A percentile compares a stretch with the other conserved stretches of the same genome.
Evolutionary conservation across 2,113 vertebrate genomes (phyloP).

Genomic region (Nibea albiflora): DNA sequence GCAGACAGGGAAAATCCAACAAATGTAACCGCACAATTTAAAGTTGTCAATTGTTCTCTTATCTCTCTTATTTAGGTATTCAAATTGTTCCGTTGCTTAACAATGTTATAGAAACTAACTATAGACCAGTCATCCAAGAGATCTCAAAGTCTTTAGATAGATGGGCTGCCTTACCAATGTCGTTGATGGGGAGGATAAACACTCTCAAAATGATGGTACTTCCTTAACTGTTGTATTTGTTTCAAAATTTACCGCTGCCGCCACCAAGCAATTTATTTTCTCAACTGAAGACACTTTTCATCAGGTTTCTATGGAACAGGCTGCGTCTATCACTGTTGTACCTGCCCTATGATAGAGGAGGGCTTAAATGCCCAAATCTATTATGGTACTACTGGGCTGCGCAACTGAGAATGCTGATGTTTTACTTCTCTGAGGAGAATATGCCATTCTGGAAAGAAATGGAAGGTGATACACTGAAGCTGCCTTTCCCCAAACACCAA

Average conservation of each 20-base stretch:
- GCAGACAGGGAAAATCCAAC: background rate
- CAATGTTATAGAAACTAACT: background rate
- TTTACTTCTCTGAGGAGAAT: too few relatives aligned
- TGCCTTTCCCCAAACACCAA: too few relatives aligned
- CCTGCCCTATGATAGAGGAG: too few relatives aligned
- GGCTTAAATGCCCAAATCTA: too few relatives aligned
- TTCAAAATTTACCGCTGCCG: background rate
- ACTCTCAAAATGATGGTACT: slow-evolving; percentile 2
- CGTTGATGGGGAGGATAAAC: background rate
- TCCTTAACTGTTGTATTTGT: background rate
- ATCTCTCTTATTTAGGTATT: too few relatives aligned
- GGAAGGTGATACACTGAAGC: too few relatives aligned
- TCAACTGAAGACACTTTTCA: slow-evolving; percentile 1
- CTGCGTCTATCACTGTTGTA: too few relatives aligned
- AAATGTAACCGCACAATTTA: too few relatives aligned
- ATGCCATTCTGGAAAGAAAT: too few relatives aligned
- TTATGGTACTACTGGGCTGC: background rate
- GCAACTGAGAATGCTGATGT: too few relatives aligned
- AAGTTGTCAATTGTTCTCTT: too few relatives aligned
- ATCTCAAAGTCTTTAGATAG: background rate
- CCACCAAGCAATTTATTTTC: slow-evolving; percentile 3
- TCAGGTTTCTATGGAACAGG: background rate
- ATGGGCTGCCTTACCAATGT: background rate
- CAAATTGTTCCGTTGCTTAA: background rate
- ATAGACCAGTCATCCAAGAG: background rate